Evolutionary conservation across 2,888 invertebrate genomes (phyloP).

Genomic region (Caenorhabditis sinica): DNA sequence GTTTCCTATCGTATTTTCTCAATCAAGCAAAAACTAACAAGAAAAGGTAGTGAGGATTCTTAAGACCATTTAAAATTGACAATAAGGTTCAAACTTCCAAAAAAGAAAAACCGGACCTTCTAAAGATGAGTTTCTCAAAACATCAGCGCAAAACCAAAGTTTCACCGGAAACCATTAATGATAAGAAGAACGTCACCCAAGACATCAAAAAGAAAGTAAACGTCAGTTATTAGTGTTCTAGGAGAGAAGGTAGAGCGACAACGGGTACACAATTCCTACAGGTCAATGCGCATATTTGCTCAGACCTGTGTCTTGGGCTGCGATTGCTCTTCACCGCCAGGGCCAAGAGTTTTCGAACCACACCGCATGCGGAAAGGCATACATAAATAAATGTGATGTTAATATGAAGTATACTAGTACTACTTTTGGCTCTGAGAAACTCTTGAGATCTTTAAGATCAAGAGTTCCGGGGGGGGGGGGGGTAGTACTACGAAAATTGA

Average conservation of each 20-base stretch:
- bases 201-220: conserved; percentile 10
- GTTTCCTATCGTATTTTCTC: too few species aligned
- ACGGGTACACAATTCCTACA: conserved; percentile 38
- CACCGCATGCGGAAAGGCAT: conserved; percentile 27
- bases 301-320: conserved; percentile 32
- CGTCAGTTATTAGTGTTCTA: conserved; percentile 12
- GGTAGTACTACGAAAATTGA: background rate
- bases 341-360: conserved; percentile 23
- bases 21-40: too few species aligned
- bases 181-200: background rate
- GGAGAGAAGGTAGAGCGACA: background rate
- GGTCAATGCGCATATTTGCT: conserved; percentile 41
- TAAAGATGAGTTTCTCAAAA: too few species aligned
- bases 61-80: too few species aligned
- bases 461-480: background rate
- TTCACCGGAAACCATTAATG: background rate
- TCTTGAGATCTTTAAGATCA: background rate
- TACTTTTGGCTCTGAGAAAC: background rate
- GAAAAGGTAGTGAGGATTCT: too few species aligned
- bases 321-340: conserved; percentile 34
- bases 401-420: conserved; percentile 35
- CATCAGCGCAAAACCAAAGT: too few species aligned
- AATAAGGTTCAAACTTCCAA: too few species aligned
- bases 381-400: conserved; percentile 40
- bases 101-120: too few species aligned